Evolutionary conservation across 2,888 invertebrate genomes (phyloP), one percentile per base, ranked within the genome.

Genomic region (Melipona bicolor): DNA sequence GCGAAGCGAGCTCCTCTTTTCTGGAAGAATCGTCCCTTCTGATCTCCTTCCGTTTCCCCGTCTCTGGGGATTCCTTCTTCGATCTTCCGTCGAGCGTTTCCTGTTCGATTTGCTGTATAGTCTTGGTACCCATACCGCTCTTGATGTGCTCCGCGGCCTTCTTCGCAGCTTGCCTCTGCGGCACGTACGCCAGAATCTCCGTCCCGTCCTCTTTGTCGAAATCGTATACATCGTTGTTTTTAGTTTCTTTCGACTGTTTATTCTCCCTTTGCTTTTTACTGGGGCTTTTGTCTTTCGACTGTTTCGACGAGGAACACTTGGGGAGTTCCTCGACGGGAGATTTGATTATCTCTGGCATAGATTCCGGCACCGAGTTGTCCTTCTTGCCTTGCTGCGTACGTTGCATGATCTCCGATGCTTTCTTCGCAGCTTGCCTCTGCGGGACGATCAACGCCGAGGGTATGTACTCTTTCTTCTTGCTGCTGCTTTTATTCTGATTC

Each of bases 71-170:
- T 52, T 93, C 93, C 86, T 94, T 94, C 85, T 93, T 94, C 36
- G 90, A 50, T 79, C 92, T 93, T 32, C 82, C 84, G 1, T 94
- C 95, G 3, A 83, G 94, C 84, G 94, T 67, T 36, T 94, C 94
- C 0, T 87, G 65, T 24, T 93, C 93, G 4, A 73, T 62, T 6
- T 90, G 70, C 91, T 88, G 87, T 90, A 92, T 86, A 2, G 93
- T 89, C 90, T 96, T 95, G 0, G 96, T 85, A 76, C 96, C 96
- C 89, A 97, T 95, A 13, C 97, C 97, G 93, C 97, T 97, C 93
- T 98, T 98, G 77, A 98, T 97, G 92, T 98, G 98, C 91, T 98
- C 98, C 2, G 98, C 98, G 0, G 98, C 98, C 94, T 98, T 98
- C 93, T 98, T 98, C 19, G 98, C 98, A 1, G 98, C 98, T 94